Evolutionary conservation across 1,140 invertebrate species (phyloP).

Genomic region (Agrilus planipennis): DNA sequence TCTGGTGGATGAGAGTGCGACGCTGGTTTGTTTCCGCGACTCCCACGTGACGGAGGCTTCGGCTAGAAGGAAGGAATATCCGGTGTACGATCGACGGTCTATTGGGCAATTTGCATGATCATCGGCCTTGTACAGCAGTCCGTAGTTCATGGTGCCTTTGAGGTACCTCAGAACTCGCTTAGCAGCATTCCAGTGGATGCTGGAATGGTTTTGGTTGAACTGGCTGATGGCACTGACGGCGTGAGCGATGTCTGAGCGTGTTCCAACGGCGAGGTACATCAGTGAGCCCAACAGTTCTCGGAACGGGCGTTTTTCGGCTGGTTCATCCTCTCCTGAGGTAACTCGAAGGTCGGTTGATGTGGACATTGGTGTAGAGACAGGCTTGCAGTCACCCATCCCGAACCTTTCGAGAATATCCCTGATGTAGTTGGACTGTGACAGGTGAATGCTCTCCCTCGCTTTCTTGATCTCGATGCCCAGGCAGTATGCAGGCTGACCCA

Average conservation of each 20-base stretch:
- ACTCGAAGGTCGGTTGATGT: constrained; percentile 11
- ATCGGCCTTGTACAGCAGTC: constrained; percentile 1
- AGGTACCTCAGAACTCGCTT: constrained; percentile 33
- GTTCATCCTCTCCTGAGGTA: constrained; percentile 4
- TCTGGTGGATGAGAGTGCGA: constrained; percentile 30
- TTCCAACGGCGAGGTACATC: constrained; percentile 32
- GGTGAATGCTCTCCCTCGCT: constrained; percentile 11
- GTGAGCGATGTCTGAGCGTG: constrained; percentile 33
- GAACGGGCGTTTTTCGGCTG: constrained; percentile 14
- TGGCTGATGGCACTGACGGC: constrained; percentile 27
- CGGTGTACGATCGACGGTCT: constrained; percentile 28
- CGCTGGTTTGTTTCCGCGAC: constrained; percentile 24
- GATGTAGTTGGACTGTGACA: constrained; percentile 14
- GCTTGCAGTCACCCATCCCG: constrained; percentile 15
- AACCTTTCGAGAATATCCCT: constrained; percentile 13
- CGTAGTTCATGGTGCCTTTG: constrained; percentile 14
- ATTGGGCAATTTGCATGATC: constrained; percentile 10
- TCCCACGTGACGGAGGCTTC: constrained; percentile 21
- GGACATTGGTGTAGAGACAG: constrained; percentile 14
- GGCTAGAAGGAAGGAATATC: constrained; percentile 23
- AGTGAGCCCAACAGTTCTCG: constrained; percentile 29
- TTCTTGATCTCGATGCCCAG: constrained; percentile 15
- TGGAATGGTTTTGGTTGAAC: constrained; percentile 20
- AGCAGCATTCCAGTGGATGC: constrained; percentile 26
- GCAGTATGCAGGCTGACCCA: constrained; percentile 12